Base-by-base conservation (phyloP, 2,888 invertebrate species). In the Glaucopsyche alexis region DNA sequence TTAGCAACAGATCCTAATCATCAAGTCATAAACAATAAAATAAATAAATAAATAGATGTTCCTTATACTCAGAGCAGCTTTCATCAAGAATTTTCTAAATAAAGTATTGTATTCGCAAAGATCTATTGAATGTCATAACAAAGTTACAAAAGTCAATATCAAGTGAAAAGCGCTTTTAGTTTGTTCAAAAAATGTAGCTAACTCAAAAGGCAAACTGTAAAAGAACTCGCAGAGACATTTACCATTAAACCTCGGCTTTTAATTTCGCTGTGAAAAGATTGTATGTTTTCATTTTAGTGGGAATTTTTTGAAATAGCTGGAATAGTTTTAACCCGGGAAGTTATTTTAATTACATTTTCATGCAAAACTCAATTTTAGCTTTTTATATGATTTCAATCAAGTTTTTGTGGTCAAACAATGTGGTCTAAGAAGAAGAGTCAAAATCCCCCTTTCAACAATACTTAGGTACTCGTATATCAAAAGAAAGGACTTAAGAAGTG, bases 161-260 rank as follows among this genome's bases (percentile, higher is more conserved):
- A 66, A 66, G 45, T 8, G 19, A 5, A 65, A 65, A 66, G 11
- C 69, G 69, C 69, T 49, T 69, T 29, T 29, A 47, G 47, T 69
- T 69, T 69, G 49, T 49, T 47, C 11, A 69, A 69, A 69, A 29
- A 69, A 69, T 69, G 19, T 69, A 16, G 47, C 47, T 49, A 69
- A 69, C 69, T 69, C 47, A 13, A 69, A 69, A 69, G 19, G 69
- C 69, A 69, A 69, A 69, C 45, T 16, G 47, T 69, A 29, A 69
- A 69, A 69, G 49, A 69, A 69, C 69, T 69, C 47, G n/a, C 49
- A 49, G 49, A 49, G 69, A 69, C 67, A 67, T 67, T 67, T 13
- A 45, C 69, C 16, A 47, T 67, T 40, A 67, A 67, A 45, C 67
- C 19, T 69, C 69, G 13, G 69, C 19, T 69, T 67, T 69, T 69